A percentile compares a stretch with the other conserved stretches of the same genome.
These are phyloP conservation scores for Phortica okadai DNA, from an alignment of 2,888 invertebrate species.

Conservation along the genomic window DNA sequence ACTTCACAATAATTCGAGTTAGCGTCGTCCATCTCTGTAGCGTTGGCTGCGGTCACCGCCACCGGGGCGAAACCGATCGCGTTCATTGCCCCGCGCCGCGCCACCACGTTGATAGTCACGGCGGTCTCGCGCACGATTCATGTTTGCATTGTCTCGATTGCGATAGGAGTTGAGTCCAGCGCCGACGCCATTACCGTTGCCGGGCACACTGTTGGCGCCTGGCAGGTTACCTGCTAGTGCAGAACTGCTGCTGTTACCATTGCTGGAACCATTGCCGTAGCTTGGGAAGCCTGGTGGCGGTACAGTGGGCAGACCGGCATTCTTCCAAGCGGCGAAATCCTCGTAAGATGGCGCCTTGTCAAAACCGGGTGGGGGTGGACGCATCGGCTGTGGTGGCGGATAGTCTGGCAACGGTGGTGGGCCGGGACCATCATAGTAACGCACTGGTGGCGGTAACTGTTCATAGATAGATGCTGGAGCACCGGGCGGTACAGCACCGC, in stretches of 20 bases:
- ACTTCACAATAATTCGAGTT: constrained; percentile 33
- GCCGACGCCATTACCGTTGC: constrained; percentile 51
- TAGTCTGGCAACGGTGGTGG: constrained; percentile 85
- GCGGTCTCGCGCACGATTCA: constrained; percentile 72
- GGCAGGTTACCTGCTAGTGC: constrained; percentile 48
- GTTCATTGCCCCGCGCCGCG: constrained; percentile 71
- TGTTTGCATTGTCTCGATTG: constrained; percentile 67
- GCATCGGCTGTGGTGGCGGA: constrained; percentile 78
- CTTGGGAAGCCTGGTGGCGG: constrained; percentile 69
- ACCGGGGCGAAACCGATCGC: constrained; percentile 76
- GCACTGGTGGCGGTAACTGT: constrained; percentile 84
- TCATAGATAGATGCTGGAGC: constrained; percentile 78
- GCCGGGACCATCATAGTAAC: constrained; percentile 85
- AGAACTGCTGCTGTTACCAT: constrained; percentile 52
- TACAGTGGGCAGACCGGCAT: constrained; percentile 71
- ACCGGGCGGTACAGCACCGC: constrained; percentile 74
- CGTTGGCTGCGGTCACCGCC: constrained; percentile 72
- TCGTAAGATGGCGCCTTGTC: constrained; percentile 89
- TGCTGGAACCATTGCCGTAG: constrained; percentile 53
- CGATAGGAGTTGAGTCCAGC: constrained; percentile 63
- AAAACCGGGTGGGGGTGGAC: constrained; percentile 78
- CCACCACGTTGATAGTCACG: constrained; percentile 59
- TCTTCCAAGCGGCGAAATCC: constrained; percentile 76
- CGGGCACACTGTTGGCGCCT: constrained; percentile 47
- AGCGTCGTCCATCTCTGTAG: constrained; percentile 65